These are phyloP conservation scores for Aradophagus sp. DNA, from an alignment of 1,140 invertebrate genomes.

Conservation along the genomic window DNA sequence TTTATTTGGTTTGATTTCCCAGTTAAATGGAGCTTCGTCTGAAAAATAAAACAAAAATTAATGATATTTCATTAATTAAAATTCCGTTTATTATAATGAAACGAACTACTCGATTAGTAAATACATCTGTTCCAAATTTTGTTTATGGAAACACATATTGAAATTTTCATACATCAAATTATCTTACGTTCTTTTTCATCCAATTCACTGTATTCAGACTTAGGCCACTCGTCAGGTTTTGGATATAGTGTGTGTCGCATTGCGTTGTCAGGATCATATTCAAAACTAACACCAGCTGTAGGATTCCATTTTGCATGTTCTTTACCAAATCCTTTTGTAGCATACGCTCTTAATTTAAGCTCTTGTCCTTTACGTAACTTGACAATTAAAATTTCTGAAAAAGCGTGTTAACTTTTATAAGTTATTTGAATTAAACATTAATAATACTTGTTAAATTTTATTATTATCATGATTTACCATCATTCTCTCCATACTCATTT, in stretches of 20 bases:
- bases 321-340: conserved; percentile 97
- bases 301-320: conserved; percentile 99
- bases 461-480: too few relatives aligned
- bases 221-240: conserved; percentile 99
- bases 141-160: too few relatives aligned
- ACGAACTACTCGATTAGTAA: too few relatives aligned
- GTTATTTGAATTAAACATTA: too few relatives aligned
- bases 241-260: conserved; percentile 97
- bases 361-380: conserved; percentile 99
- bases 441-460: too few relatives aligned
- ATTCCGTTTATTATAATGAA: too few relatives aligned
- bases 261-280: conserved; percentile 99
- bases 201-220: conserved; percentile 96
- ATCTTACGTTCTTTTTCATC: conserved; percentile 91
- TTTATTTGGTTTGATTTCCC: conserved; percentile 96
- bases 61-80: too few relatives aligned
- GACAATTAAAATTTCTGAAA: conserved; percentile 93
- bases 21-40: conserved; percentile 94
- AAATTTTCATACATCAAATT: too few relatives aligned
- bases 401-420: conserved; percentile 1
- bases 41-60: conserved; percentile 62
- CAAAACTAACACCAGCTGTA: conserved; percentile 97
- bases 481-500: conserved; percentile 93
- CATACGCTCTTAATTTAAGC: conserved; percentile 95
- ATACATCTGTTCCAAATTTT: too few relatives aligned